These are phyloP conservation scores for Macrobrachium nipponense DNA, from an alignment of 1,140 invertebrate genomes.

Conservation along the genomic window DNA sequence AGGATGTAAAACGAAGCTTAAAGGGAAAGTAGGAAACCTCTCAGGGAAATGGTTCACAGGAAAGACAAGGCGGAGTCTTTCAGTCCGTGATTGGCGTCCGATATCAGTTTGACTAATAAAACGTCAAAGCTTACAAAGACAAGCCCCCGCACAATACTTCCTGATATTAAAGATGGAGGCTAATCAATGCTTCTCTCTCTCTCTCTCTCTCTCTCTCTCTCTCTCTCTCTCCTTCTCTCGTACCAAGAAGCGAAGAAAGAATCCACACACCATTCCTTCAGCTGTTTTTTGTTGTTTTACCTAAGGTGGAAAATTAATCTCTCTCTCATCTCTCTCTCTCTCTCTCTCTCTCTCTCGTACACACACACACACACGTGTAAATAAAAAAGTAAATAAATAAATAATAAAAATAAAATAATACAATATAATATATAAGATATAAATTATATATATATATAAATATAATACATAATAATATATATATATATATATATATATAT, in stretches of 20 bases:
- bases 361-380: neutral
- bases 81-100: conserved; percentile 49
- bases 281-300: too few species aligned
- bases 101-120: conserved; percentile 59
- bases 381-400: too few species aligned
- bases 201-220: neutral
- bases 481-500: too few species aligned
- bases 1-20: neutral
- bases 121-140: conserved; percentile 53
- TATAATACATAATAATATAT: too few species aligned
- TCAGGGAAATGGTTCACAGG: conserved; percentile 39
- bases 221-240: neutral
- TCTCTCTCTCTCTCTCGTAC: conserved; percentile 28
- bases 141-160: conserved; percentile 40
- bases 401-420: too few species aligned
- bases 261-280: too few species aligned
- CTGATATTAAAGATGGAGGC: conserved; percentile 44
- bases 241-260: too few species aligned
- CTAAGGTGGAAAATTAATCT: neutral
- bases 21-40: neutral
- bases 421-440: too few species aligned
- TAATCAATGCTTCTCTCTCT: conserved; percentile 31
- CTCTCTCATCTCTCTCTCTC: conserved; percentile 42
- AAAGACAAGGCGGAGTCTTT: conserved; percentile 43
- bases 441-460: too few species aligned